phyloP scores from a whole-genome alignment of 2,113 vertebrate genomes.

The Amphiprion ocellaris region DNA sequence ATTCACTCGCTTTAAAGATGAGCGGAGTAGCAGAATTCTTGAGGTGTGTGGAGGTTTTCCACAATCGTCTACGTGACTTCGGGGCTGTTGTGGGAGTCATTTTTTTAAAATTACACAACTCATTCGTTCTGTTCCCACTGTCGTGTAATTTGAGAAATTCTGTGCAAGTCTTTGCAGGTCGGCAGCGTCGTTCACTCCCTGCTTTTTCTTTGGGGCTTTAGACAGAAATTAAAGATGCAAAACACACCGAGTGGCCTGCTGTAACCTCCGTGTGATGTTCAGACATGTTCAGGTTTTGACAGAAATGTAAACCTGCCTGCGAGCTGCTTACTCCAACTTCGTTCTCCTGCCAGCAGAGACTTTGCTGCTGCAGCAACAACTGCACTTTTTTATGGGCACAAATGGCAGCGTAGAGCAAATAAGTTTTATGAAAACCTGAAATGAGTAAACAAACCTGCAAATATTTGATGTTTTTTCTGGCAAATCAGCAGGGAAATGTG shows the following conservation, averaged over 20 bases:
- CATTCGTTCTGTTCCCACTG: not conserved
- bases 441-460: too few relatives aligned
- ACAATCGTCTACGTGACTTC: too few relatives aligned
- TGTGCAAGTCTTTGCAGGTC: slow-evolving; percentile 7
- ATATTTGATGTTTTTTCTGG: too few relatives aligned
- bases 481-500: too few relatives aligned
- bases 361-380: too few relatives aligned
- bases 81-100: not conserved
- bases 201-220: not conserved
- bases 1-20: too few relatives aligned
- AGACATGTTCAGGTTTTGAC: not conserved
- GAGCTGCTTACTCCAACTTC: not conserved
- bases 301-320: not conserved
- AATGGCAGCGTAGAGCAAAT: too few relatives aligned
- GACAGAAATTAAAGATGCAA: not conserved
- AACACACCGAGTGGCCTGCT: not conserved
- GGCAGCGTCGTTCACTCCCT: not conserved
- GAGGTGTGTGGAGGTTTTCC: too few relatives aligned
- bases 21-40: too few relatives aligned
- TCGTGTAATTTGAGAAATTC: not conserved
- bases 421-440: too few relatives aligned
- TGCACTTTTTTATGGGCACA: too few relatives aligned
- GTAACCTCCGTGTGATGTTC: not conserved
- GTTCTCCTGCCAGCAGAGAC: too few relatives aligned
- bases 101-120: not conserved